A percentile compares a stretch with the other conserved stretches of the same genome.
phyloP scores from a whole-genome alignment of 2,888 invertebrate species.

The Smittia sp. region DNA sequence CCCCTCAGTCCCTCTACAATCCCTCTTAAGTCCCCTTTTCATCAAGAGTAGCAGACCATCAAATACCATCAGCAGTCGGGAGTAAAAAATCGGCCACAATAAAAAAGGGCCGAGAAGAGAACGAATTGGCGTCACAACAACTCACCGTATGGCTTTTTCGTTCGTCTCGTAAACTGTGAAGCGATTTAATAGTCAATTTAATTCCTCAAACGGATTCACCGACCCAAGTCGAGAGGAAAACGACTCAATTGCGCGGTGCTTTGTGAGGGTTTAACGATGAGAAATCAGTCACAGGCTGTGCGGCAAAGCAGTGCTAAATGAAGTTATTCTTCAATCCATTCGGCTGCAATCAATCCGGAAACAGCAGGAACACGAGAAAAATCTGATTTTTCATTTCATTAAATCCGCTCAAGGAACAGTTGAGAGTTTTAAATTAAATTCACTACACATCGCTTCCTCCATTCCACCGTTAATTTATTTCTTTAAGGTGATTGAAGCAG shows the following conservation, averaged over 20 bases:
- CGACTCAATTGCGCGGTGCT: neutral
- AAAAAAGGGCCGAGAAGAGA: slow-evolving; percentile 5
- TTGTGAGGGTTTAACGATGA: slow-evolving; percentile 5
- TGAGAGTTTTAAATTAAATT: slow-evolving; percentile 18
- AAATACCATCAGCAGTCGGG: slow-evolving; percentile 1
- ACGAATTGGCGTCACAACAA: slow-evolving; percentile 1
- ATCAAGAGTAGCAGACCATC: neutral
- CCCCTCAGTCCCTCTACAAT: neutral
- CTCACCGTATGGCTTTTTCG: slow-evolving; percentile 11
- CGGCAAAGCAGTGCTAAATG: neutral
- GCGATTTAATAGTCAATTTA: slow-evolving; percentile 23
- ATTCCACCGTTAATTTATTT: slow-evolving; percentile 2
- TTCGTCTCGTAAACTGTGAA: slow-evolving; percentile 17
- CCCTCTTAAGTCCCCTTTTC: neutral
- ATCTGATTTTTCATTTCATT: slow-evolving; percentile 15
- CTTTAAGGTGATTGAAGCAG: slow-evolving; percentile 25
- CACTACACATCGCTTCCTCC: slow-evolving; percentile 13
- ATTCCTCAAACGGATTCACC: slow-evolving; percentile 17
- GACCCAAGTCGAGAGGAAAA: neutral
- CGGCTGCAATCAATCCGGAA: slow-evolving; percentile 6
- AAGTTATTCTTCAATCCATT: slow-evolving; percentile 3
- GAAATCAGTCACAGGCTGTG: slow-evolving; percentile 17
- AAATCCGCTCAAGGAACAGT: neutral
- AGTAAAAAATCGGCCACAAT: slow-evolving; percentile 6
- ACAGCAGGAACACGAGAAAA: slow-evolving; percentile 2